Base-by-base conservation (phyloP, 1,140 invertebrate species). In the Dendroctonus valens region DNA sequence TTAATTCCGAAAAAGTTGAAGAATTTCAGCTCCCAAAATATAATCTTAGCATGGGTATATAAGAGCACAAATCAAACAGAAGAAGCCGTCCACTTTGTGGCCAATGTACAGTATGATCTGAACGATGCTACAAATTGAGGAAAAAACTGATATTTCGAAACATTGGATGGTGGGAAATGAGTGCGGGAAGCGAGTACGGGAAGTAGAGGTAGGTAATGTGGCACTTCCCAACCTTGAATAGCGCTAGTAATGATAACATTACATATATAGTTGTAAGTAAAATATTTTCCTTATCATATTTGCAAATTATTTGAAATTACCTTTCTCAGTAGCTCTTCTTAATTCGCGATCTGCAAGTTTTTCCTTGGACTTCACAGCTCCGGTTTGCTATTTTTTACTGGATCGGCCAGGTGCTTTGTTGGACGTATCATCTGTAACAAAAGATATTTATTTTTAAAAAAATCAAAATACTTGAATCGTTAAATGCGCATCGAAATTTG, bases 371-470 rank as follows among this genome's bases (percentile, higher is more conserved):
- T 62, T 67, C 46, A 61, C 65, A 50, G 65, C 0, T 9, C 59
- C 44, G 65, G 58, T 40, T 48, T 60, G 59, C 41, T 67, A 57
- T 57, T 67, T 67, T 15, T 67, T 67, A 39, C 54, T n/a, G 44
- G 54, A 59, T 41, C 61, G 60, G 14, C 65, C 59, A 55, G 65
- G 55, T 51, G 51, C 55, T 55, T 61, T 60, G 38, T 48, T 59
- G 41, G 44, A 44, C 53, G 60, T 67, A n/a, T 61, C 65, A 61
- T 61, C 65, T 67, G 65, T 44, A 67, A 59, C 12, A 49, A 65
- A 53, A 60, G 54, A 5, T 9, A 50, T 26, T 26, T 26, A 26
- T 26, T 26, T 3, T 2, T 2, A 26, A 26, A 26, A 26, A 26
- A 26, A 2, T 26, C 26, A 26, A 26, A 26, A 26, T 26, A 26